Base-by-base conservation (phyloP, 2,888 invertebrate genomes). In the Drosophila phalerata region DNA sequence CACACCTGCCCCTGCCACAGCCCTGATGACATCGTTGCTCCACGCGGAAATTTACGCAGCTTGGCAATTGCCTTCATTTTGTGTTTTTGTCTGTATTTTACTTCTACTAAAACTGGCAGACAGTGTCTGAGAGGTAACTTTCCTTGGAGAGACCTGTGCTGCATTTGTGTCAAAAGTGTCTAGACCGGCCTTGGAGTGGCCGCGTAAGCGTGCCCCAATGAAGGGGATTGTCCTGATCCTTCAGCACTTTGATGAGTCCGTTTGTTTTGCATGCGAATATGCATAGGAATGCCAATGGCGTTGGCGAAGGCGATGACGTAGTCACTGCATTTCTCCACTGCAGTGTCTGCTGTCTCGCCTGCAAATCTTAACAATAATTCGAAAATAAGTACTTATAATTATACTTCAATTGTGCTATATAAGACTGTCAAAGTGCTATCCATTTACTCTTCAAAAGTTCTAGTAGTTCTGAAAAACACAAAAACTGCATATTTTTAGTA, bases 81-180 rank as follows among this genome's bases (percentile, higher is more conserved):
- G 62, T 74, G 62, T 67, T 51, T 62, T 37, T 52, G 51, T 68
- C 38, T 43, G 63, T 25, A 48, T 60, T 55, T 43, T 67, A 62
- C 45, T 63, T 62, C 48, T 34, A 74, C 42, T 25, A 30, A 47
- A 60, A 37, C 45, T 53, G 65, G 40, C 43, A 66, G 69, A 58
- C 65, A 55, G 32, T 30, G 60, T 65, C 56, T 74, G 60, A 60
- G 58, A 49, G 45, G 22, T n/a, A 38, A 52, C 30, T 37, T 62
- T 51, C 42, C 42, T 69, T 56, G 53, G 34, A 43, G 45, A 79
- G 78, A 79, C 65, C 75, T 70, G 72, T 17, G 68, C 86, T 45
- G 87, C 87, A 87, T 87, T 87, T 84, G 87, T 84, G 85, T 85
- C 87, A 84, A 78, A 84, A 82, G 85, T 78, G 84, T 87, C 84